Percentiles rank a stretch among this genome's conserved stretches.
Evolutionary conservation across 2,797 vertebrate genomes (phyloP).

Genomic region (Ibycter americanus): DNA sequence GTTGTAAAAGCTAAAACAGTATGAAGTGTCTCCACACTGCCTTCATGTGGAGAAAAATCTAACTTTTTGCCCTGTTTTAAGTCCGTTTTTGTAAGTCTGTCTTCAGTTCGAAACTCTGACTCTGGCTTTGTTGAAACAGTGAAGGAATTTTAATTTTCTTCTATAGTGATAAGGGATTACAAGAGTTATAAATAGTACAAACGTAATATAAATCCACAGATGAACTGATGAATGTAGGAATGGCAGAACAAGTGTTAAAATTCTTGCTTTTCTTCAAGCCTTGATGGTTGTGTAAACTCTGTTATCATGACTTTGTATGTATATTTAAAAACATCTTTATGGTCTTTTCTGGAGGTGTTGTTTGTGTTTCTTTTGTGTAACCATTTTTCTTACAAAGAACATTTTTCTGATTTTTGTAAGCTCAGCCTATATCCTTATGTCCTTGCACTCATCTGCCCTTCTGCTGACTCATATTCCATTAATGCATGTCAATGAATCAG

Average conservation of each 20-base stretch:
- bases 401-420: background rate
- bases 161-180: background rate
- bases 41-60: conserved; percentile 46
- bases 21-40: conserved; percentile 18
- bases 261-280: background rate
- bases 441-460: background rate
- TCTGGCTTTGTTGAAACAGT: background rate
- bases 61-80: background rate
- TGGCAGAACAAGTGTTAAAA: background rate
- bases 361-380: background rate
- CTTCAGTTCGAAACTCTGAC: background rate
- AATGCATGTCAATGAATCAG: background rate
- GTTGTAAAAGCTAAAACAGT: background rate
- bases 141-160: background rate
- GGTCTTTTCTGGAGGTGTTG: background rate
- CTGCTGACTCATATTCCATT: background rate
- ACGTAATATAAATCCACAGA: background rate
- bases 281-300: background rate
- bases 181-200: background rate
- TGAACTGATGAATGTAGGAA: background rate
- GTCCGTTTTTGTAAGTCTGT: background rate
- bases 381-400: background rate
- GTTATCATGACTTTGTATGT: background rate
- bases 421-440: background rate
- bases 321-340: background rate